phyloP scores from a whole-genome alignment of 1,140 invertebrate species.

The Anastrepha ludens region DNA sequence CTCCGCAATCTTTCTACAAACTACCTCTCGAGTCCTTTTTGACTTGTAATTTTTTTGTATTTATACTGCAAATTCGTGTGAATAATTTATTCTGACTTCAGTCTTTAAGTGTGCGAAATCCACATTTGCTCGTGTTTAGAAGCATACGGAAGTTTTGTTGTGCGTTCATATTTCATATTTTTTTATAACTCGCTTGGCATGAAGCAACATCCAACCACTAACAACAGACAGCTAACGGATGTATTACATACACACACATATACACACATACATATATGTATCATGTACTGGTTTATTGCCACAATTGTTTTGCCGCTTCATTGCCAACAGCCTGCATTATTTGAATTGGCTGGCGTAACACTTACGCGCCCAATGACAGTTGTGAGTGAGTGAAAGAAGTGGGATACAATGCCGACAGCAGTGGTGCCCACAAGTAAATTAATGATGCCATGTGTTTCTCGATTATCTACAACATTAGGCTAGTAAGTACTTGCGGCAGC shows the following conservation, averaged over 20 bases:
- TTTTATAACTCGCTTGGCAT: background rate
- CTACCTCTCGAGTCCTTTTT: no score
- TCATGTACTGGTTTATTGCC: background rate
- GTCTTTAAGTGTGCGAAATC: background rate
- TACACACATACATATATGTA: background rate
- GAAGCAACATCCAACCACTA: background rate
- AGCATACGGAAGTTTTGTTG: background rate
- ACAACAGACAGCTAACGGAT: background rate
- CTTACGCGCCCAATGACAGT: background rate
- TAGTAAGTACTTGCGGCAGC: background rate
- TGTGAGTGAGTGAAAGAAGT: background rate
- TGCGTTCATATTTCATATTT: background rate
- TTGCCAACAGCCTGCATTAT: background rate
- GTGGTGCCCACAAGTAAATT: background rate
- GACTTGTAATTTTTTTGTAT: no score
- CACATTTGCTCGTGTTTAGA: background rate
- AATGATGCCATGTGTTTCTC: constrained; percentile 19
- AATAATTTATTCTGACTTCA: background rate
- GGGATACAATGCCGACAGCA: background rate
- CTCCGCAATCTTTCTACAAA: no score
- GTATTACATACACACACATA: background rate
- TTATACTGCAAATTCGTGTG: background rate
- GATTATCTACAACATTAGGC: constrained; percentile 20
- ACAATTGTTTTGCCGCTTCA: background rate
- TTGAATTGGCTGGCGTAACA: background rate